A percentile compares a stretch with the other conserved stretches of the same genome.
Conservation (phyloP, 2,797 vertebrate genomes). For the Melanotaenia trifasciata region DNA sequence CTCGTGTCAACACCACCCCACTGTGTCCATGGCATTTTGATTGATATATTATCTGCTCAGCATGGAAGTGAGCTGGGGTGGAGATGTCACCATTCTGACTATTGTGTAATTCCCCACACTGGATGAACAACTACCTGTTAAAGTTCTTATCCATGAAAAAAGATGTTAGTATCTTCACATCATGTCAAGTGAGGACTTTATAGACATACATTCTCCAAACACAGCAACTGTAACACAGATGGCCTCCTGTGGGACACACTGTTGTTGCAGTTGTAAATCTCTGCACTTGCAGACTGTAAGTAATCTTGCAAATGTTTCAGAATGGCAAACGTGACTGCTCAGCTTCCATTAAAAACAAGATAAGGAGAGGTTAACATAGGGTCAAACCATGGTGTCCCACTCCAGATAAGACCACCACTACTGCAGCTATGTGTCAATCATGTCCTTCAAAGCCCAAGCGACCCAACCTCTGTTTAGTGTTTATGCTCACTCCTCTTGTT, state of each 20-base stretch:
- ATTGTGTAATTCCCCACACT: constrained; percentile 25
- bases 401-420: constrained; percentile 60
- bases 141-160: constrained; percentile 7
- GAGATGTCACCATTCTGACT: constrained; percentile 39
- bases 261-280: constrained; percentile 56
- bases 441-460: constrained; percentile 50
- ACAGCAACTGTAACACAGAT: constrained; percentile 6
- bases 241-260: neutral
- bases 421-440: constrained; percentile 31
- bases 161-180: constrained; percentile 7
- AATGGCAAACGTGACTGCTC: constrained; percentile 46
- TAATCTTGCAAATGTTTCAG: constrained; percentile 64
- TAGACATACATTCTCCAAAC: constrained; percentile 10
- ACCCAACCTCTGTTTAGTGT: constrained; percentile 58
- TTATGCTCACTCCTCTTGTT: constrained; percentile 55
- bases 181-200: constrained; percentile 14
- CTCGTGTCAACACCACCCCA: neutral
- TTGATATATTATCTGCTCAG: constrained; percentile 63
- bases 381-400: constrained; percentile 36
- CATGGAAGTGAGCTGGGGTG: constrained; percentile 24
- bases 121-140: constrained; percentile 25
- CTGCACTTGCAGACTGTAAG: constrained; percentile 36
- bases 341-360: constrained; percentile 42
- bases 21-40: constrained; percentile 36
- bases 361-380: neutral